These are phyloP conservation scores for Folsomia candida DNA, from an alignment of 2,888 invertebrate species.

Conservation along the genomic window DNA sequence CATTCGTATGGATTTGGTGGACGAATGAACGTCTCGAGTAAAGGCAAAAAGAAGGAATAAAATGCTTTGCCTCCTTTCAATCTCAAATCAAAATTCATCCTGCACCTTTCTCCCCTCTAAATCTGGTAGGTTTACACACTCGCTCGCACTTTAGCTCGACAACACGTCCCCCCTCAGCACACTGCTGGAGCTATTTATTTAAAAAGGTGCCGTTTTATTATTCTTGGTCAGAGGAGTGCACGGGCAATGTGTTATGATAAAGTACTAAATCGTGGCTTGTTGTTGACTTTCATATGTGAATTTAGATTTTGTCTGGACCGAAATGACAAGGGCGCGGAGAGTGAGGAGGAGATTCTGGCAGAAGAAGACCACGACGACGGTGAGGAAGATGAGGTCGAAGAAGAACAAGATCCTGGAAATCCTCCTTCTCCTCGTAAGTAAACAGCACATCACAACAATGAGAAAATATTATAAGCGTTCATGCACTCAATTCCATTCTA, in stretches of 20 bases:
- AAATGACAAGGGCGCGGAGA: conserved; percentile 56
- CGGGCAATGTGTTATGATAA: too few species aligned
- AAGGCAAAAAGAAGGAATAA: not conserved
- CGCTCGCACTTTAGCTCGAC: too few species aligned
- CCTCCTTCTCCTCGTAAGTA: not conserved
- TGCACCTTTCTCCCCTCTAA: not conserved
- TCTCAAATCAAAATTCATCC: not conserved
- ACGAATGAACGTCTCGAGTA: too few species aligned
- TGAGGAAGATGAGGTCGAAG: conserved; percentile 18
- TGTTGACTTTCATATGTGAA: too few species aligned
- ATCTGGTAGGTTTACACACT: too few species aligned
- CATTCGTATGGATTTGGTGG: not conserved
- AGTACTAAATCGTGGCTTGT: too few species aligned
- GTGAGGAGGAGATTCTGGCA: conserved; percentile 59
- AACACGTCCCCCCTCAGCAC: not conserved
- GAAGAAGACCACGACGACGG: conserved; percentile 52
- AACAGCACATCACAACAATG: not conserved
- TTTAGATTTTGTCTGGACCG: conserved; percentile 62
- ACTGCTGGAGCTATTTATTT: not conserved
- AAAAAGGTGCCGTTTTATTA: not conserved
- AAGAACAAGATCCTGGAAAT: not conserved
- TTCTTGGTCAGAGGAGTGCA: not conserved
- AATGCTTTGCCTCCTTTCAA: too few species aligned
- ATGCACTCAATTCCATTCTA: not conserved
- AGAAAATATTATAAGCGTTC: not conserved